Base-by-base conservation (phyloP, 2,113 vertebrate species). In the Malurus alboscapulatus region DNA sequence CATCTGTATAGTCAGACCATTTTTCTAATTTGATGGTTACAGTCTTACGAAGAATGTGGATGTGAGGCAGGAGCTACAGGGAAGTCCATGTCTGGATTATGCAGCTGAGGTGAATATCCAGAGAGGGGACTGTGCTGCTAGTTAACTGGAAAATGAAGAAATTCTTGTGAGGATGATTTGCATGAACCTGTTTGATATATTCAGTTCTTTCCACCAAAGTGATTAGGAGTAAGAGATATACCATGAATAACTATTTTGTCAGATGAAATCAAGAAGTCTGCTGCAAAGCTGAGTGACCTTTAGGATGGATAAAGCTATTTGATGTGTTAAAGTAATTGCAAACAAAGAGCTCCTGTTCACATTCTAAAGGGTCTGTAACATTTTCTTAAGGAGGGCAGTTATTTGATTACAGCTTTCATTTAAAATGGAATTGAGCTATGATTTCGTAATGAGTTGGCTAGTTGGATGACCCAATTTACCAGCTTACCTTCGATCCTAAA, bases 281-380 rank as follows among this genome's bases (percentile, higher is more conserved):
- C 62, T 80, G 36, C 45, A 79, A 94, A 91, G 42, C 72, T 57
- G 89, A 83, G 50, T 90, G 87, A 88, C 82, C 75, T 91, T 93
- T 94, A 75, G 84, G 75, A 72, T 87, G 44, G 50, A 29, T 88
- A 86, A 86, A 84, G 50, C 74, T 90, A 73, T 75, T 71, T 74
- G 63, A 81, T 92, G 59, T 88, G 65, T 85, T 96, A 80, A 91
- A 87, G 51, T 90, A 92, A 91, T 92, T 86, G 55, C 78, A 67
- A 90, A 74, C 66, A 34, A 71, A 71, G 85, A 94, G 72, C 55
- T 81, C 21, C 38, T 34, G 8, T 66, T 93, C 66, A 44, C 67
- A 77, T 92, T 85, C 47, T 74, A 18, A 84, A 90, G 48, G 40
- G 25, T 47, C 45, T 90, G 1, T 74, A 84, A 48, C 7, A 3